Evolutionary conservation across 2,113 vertebrate species (phyloP), one percentile per base, ranked within the genome.

Genomic region (Antennarius striatus): DNA sequence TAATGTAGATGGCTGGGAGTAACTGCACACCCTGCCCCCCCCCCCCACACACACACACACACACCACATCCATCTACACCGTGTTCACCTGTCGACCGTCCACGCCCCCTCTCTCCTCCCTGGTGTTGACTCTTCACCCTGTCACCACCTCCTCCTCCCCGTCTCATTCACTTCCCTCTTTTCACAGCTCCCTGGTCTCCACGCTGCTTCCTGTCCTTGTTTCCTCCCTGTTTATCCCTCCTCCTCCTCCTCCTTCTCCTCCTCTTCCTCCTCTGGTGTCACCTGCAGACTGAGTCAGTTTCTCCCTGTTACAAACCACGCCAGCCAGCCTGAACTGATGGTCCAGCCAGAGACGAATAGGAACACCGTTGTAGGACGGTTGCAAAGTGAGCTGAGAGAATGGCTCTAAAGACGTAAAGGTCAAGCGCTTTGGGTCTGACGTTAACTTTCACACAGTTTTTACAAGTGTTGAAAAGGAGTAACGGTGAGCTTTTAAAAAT

Each of bases 71-170:
- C 28, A 17, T 77, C 75, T 16, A 53, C 73, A 65, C 15, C 50
- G 9, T 72, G 77, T 82, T 71, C 67, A 84, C 83, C 79, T 80
- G 81, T 73, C 63, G 4, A 56, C 73, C 4, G 8, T 36, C 45
- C 72, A 80, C 16, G n/a, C 61, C 76, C 59, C 76, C 70, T 45
- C 16, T 68, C 52, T 54, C 50, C 61, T 36, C 47, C 68, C 46
- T 15, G 36, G 13, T 45, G 9, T 30, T 45, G 63, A 22, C 48
- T 10, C 22, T 3, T 48, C 47, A 5, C 17, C 48, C 16, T 71
- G 46, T 66, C 57, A 70, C 53, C 10, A 3, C 57, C 56, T 59
- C 56, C 56, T 59, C 56, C 62, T 52, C 13, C 22, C 46, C 22
- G 43, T 58, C 71, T 63, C 66, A 40, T 63, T 43, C 30, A 45